Conservation (phyloP, 30 jellyfish, hydroid and myxozoan genomes). For the Mastigias papua region DNA sequence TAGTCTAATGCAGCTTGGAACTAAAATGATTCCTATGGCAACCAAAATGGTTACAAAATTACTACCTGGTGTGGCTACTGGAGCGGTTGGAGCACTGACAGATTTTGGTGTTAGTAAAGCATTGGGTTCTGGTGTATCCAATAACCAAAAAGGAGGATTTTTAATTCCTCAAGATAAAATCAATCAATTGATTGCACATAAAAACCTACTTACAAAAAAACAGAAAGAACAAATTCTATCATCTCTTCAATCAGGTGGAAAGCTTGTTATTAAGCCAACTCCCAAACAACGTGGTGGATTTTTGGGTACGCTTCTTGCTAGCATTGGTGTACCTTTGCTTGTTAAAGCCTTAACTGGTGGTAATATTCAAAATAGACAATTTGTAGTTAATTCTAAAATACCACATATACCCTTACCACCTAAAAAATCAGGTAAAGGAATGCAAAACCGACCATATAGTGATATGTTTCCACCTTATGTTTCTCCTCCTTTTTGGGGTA, state of each 20-base stretch:
- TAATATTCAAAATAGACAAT: too few relatives aligned
- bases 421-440: background rate
- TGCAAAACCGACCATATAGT: conserved; percentile 21
- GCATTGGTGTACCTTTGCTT: too few relatives aligned
- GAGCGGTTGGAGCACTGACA: conserved; percentile 24
- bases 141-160: conserved; percentile 16
- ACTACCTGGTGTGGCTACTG: conserved; percentile 38
- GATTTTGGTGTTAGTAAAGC: conserved; percentile 51
- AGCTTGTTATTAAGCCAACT: conserved; percentile 39
- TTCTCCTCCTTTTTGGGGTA: background rate
- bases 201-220: conserved; percentile 44
- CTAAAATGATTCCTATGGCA: conserved; percentile 42
- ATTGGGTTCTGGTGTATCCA: conserved; percentile 52
- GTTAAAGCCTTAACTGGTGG: too few relatives aligned
- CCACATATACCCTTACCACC: too few relatives aligned
- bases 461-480: background rate
- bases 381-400: conserved; percentile 2
- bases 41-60: conserved; percentile 54
- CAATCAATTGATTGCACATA: conserved; percentile 41
- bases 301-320: conserved; percentile 39
- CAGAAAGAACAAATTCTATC: conserved; percentile 43
- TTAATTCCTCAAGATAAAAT: conserved; percentile 39
- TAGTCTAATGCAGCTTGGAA: conserved; percentile 38
- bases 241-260: conserved; percentile 72
- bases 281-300: conserved; percentile 49